These are phyloP conservation scores for Vombatus ursinus DNA, from an alignment of 2,113 vertebrate genomes.

Conservation along the genomic window DNA sequence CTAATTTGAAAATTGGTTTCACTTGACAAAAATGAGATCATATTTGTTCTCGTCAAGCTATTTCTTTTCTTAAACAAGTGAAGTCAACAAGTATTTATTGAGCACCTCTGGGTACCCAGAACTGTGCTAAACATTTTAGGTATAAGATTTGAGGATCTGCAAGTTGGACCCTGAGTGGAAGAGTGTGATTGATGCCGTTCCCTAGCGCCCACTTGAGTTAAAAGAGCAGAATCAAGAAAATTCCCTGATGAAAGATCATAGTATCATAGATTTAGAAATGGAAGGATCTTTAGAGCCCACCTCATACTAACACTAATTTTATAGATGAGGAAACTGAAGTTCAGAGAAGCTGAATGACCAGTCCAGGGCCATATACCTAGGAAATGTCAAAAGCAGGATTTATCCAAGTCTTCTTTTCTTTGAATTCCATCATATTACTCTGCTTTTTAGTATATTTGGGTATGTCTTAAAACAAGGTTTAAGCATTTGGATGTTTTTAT, in stretches of 20 bases:
- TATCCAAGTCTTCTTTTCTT: background rate
- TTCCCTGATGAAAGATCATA: background rate
- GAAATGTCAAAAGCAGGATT: background rate
- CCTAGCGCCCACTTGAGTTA: background rate
- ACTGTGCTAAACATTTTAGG: background rate
- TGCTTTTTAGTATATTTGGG: background rate
- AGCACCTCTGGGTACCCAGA: background rate
- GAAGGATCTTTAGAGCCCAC: background rate
- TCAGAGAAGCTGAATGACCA: background rate
- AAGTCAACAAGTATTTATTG: background rate
- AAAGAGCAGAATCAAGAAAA: background rate
- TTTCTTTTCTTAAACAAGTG: background rate
- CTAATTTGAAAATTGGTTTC: background rate
- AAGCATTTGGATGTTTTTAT: background rate
- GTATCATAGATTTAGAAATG: background rate
- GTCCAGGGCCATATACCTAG: background rate
- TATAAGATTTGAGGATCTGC: background rate
- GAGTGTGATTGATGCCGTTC: background rate
- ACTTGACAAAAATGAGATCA: background rate
- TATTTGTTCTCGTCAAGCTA: background rate
- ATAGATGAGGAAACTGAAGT: background rate
- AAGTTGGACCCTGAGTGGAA: background rate
- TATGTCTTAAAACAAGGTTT: background rate
- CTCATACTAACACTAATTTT: background rate
- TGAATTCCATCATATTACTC: background rate